These are phyloP conservation scores for Drosophila affinis DNA, from an alignment of 2,888 invertebrate species.

Conservation along the genomic window DNA sequence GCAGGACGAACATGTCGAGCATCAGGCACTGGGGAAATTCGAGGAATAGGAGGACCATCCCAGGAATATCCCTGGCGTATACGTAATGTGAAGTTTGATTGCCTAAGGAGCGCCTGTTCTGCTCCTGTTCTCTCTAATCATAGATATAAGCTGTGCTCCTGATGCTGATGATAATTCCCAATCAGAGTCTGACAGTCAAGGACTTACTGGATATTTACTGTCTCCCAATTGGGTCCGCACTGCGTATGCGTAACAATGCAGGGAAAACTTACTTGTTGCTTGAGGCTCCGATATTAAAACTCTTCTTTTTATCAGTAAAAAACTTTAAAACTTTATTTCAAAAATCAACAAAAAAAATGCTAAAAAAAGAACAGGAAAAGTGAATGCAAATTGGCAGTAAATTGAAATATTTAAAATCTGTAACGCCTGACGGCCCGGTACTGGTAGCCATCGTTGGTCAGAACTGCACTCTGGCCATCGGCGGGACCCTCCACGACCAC, in stretches of 20 bases:
- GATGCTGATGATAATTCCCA: no score
- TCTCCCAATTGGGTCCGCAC: no score
- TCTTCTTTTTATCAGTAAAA: not conserved
- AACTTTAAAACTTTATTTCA: conserved; percentile 22
- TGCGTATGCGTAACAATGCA: no score
- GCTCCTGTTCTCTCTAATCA: no score
- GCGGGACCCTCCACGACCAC: conserved; percentile 61
- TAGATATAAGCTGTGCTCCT: no score
- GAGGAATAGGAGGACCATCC: no score
- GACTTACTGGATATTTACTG: no score
- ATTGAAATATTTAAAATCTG: conserved; percentile 61
- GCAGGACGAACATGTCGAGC: not conserved
- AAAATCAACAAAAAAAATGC: conserved; percentile 45
- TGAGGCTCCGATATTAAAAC: not conserved
- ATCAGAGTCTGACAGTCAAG: no score
- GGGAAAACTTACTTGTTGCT: no score
- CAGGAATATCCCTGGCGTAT: no score
- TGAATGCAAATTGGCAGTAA: conserved; percentile 32
- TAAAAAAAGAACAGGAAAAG: not conserved
- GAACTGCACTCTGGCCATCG: conserved; percentile 58
- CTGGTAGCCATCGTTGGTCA: conserved; percentile 77
- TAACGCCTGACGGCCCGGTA: conserved; percentile 76
- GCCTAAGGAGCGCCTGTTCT: no score
- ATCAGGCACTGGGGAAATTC: no score
- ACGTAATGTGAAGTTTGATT: not conserved